Conservation (phyloP, 2,888 invertebrate genomes). For the Boloria euphrosyne region DNA sequence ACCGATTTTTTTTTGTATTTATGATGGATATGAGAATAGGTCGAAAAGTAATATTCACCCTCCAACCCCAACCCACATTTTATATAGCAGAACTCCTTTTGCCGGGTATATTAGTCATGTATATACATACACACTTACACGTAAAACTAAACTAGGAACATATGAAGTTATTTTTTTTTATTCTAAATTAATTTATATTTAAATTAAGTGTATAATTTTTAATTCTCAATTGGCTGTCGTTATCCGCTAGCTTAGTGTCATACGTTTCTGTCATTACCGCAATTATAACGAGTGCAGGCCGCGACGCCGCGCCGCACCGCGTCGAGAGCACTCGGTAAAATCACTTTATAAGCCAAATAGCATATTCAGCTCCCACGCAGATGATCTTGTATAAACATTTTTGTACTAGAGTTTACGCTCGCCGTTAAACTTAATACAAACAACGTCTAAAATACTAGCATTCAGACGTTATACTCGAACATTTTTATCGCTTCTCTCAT, state of each 20-base stretch:
- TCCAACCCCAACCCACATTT: too few relatives aligned
- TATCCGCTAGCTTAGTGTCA: constrained; percentile 42
- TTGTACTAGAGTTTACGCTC: constrained; percentile 49
- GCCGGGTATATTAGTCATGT: background rate
- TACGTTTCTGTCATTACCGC: constrained; percentile 49
- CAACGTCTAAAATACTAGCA: constrained; percentile 46
- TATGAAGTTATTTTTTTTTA: background rate
- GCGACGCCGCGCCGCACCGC: constrained; percentile 45
- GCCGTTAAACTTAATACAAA: constrained; percentile 52
- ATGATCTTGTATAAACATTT: constrained; percentile 53
- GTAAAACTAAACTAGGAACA: background rate
- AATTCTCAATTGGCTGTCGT: constrained; percentile 32
- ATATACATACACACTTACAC: too few relatives aligned
- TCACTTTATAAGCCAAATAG: constrained; percentile 68
- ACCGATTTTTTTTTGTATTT: too few relatives aligned
- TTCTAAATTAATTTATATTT: constrained; percentile 1
- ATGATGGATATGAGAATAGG: too few relatives aligned
- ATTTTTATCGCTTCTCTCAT: constrained; percentile 47
- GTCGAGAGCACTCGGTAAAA: constrained; percentile 64
- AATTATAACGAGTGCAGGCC: constrained; percentile 48
- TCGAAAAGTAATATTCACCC: too few relatives aligned
- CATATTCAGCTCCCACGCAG: constrained; percentile 47
- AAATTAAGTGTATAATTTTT: constrained; percentile 23
- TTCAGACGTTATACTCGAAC: constrained; percentile 38
- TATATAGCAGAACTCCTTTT: too few relatives aligned